Evolutionary conservation across 2,888 invertebrate genomes (phyloP).

Genomic region (Pristionchus arcanus): DNA sequence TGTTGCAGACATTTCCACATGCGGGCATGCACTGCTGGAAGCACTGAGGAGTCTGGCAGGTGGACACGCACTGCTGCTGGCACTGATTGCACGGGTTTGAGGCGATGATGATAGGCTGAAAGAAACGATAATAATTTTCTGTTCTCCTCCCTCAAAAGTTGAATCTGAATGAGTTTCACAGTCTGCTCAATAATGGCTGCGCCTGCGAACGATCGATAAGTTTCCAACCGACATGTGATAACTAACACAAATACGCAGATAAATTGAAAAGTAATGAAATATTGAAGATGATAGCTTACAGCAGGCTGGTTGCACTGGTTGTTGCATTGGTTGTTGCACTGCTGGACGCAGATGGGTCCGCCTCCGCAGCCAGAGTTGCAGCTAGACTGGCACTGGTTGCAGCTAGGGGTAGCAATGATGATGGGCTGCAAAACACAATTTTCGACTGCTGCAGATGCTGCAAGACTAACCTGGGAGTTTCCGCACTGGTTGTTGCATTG

Average conservation of each 20-base stretch:
- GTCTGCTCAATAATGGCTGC: neutral
- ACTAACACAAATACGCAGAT: no score
- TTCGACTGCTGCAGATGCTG: neutral
- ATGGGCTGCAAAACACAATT: neutral
- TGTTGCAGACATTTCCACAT: slow-evolving; percentile 49
- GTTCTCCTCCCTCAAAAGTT: no score
- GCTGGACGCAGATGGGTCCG: slow-evolving; percentile 8
- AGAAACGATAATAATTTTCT: neutral
- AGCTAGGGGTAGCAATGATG: slow-evolving; percentile 52
- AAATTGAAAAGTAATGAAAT: no score
- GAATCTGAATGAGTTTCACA: neutral
- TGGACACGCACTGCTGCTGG: slow-evolving; percentile 35
- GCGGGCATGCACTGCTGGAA: slow-evolving; percentile 54
- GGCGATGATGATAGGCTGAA: slow-evolving; percentile 47
- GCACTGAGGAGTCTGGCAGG: slow-evolving; percentile 49
- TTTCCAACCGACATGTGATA: neutral
- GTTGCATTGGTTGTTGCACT: slow-evolving; percentile 47
- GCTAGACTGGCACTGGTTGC: slow-evolving; percentile 68
- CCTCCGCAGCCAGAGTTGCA: slow-evolving; percentile 62
- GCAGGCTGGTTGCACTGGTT: slow-evolving; percentile 2
- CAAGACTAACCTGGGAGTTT: neutral
- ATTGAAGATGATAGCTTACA: neutral
- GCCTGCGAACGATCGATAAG: neutral
- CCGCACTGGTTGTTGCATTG: slow-evolving; percentile 27
- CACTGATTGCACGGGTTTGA: slow-evolving; percentile 23